Evolutionary conservation across 30 jellyfish, hydroid and myxozoan genomes (phyloP).

Genomic region (Aurelia aurita): DNA sequence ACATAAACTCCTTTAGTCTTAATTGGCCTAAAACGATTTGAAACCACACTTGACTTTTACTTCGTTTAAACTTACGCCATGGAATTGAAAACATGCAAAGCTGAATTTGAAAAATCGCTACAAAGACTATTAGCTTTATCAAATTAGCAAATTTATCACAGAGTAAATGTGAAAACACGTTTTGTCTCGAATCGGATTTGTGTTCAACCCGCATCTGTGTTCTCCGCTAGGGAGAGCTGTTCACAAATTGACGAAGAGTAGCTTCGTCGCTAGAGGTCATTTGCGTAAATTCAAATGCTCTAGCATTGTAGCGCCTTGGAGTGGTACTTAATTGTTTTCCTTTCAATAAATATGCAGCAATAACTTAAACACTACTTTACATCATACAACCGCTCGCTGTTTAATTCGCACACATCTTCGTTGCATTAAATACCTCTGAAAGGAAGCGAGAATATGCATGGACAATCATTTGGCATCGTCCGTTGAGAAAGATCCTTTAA

Average conservation of each 20-base stretch:
- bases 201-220: background rate
- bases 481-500: too few species aligned
- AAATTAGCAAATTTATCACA: constrained; percentile 4
- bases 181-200: constrained; percentile 7
- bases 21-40: constrained; percentile 36
- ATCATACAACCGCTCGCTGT: too few species aligned
- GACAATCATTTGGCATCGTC: too few species aligned
- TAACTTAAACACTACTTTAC: too few species aligned
- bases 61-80: background rate
- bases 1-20: constrained; percentile 28
- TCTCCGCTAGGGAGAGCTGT: background rate
- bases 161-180: constrained; percentile 38
- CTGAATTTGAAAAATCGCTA: constrained; percentile 17
- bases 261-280: background rate
- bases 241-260: background rate
- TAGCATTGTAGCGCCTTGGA: too few species aligned
- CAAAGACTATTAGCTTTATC: constrained; percentile 29
- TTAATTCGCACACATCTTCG: too few species aligned
- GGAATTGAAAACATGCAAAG: constrained; percentile 42
- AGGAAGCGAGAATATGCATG: too few species aligned
- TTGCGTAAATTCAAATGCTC: background rate
- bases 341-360: too few species aligned
- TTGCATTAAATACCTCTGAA: too few species aligned
- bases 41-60: constrained; percentile 34
- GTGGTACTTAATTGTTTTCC: too few species aligned